A percentile compares a stretch with the other conserved stretches of the same genome.
Conservation (phyloP, 2,888 invertebrate genomes). For the Sycophila texana region DNA sequence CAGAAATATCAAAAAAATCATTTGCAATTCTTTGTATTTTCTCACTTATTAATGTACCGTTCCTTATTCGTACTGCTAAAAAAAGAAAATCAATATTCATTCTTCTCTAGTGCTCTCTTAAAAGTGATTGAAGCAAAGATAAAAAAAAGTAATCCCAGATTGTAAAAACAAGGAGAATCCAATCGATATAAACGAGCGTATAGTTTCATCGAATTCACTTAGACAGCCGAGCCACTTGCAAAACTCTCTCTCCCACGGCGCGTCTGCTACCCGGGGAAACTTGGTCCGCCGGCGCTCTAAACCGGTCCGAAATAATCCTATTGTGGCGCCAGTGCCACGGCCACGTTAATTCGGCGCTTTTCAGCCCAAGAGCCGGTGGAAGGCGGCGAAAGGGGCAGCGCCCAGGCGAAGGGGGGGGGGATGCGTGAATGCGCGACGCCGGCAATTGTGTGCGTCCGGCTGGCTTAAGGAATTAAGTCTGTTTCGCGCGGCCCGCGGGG, state of each 20-base stretch:
- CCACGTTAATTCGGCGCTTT: constrained; percentile 61
- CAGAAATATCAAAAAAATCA: no score
- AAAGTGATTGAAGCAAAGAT: no score
- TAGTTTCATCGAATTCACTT: no score
- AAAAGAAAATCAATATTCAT: no score
- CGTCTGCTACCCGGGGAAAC: constrained; percentile 56
- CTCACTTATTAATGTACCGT: no score
- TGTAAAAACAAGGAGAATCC: no score
- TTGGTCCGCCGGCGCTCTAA: constrained; percentile 60
- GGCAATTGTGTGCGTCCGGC: constrained; percentile 30
- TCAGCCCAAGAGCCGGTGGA: background rate
- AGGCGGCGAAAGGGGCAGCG: background rate
- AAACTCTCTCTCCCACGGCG: constrained; percentile 44
- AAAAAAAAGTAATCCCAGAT: no score
- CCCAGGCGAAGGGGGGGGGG: background rate
- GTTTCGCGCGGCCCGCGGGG: constrained; percentile 54
- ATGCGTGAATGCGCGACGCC: constrained; percentile 28
- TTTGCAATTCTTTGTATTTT: no score
- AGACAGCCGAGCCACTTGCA: background rate
- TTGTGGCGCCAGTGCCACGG: constrained; percentile 59
- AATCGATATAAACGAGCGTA: no score
- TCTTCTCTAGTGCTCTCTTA: no score
- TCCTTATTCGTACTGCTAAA: no score
- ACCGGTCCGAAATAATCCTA: constrained; percentile 64
- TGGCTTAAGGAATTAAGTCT: constrained; percentile 61